Evolutionary conservation across 2,888 invertebrate genomes (phyloP), one percentile per base, ranked within the genome.

Genomic region (Altica lythri): DNA sequence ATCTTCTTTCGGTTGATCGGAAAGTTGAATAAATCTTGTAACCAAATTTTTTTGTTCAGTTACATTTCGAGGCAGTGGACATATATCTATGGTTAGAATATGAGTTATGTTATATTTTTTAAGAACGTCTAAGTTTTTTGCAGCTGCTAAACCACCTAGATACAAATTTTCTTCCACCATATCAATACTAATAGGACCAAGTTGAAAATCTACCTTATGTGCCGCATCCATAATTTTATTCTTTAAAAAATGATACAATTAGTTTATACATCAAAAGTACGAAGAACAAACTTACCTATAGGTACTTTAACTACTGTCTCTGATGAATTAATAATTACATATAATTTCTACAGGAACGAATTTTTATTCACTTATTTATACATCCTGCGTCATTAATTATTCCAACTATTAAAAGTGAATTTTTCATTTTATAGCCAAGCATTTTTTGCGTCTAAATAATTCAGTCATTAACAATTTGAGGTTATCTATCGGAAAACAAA

Each of bases 1-100:
- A 75, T 95, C 94, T 70, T 92, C 92, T 66, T 89, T 86, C 0
- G 91, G 88, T 73, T 90, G 85, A 77, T 93, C 93, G 1, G 90
- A 86, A 70, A 92, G 85, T 73, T 90, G 88, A 52, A 93, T 82
- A 74, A 84, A 92, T 74, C 89, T 89, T 32, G 85, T 84, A 34
- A 78, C 83, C 17, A 92, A 75, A 60, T 85, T 81, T 42, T 83
- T 82, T 27, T 87, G 77, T 62, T 87, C 85, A 27, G 85, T 79
- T 49, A 92, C 84, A 58, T 84, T 84, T 62, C 86, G 78, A 0
- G 93, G 92, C 62, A 94, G 75, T 0, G 93, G 92, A 68, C 92
- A 90, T 9, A 90, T 84, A 70, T 93, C 93, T 53, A 93, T 81
- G 0, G 93, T 92, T 38, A 94, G 78, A 63, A 94, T 88, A 70